Evolutionary conservation across 2,113 vertebrate genomes (phyloP), one percentile per base, ranked within the genome.

Genomic region (Eupsittula cactorum): DNA sequence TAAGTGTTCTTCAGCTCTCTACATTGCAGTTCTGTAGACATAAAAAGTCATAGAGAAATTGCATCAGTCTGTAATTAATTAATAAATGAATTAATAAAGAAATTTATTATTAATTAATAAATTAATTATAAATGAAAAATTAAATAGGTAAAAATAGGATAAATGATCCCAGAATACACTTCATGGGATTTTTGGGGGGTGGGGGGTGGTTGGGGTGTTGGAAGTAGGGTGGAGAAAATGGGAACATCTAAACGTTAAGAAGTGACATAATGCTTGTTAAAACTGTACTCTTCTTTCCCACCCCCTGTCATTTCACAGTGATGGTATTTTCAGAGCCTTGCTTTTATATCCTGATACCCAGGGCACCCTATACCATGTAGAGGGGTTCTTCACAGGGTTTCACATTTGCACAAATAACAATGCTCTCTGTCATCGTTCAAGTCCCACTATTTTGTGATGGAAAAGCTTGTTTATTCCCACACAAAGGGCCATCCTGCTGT

Each of bases 381-480:
- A 92, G 53, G 31, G 50, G 46, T 39, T 92, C 52, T 86, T 97
- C 63, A 75, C 31, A 93, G 46, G 27, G 18, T 71, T 95, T 93
- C 35, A 37, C 41, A 76, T 94, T 87, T 91, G 84, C 78, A 95
- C 78, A 95, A 82, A 91, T 73, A 87, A 84, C 31, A 79, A 23
- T 65, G 55, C 57, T 55, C 52, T 52, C 52, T 57, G 49, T 89
- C 59, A 59, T 18, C 64, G 60, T 71, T 86, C 47, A 86, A 84
- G 63, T 53, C 52, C 44, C 41, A 76, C 4, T 41, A 62, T 76
- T 89, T 88, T 88, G 65, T 35, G 57, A 71, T 73, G 31, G 52
- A 86, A 94, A 95, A 92, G 35, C 77, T 85, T 91, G 88, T 88
- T 94, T 91, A 84, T 88, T 84, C 90, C 78, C 39, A 65, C 47